Percentiles rank a stretch among this genome's conserved stretches.
Conservation (phyloP, 2,888 invertebrate species). For the Neocrepidodera transversa region DNA sequence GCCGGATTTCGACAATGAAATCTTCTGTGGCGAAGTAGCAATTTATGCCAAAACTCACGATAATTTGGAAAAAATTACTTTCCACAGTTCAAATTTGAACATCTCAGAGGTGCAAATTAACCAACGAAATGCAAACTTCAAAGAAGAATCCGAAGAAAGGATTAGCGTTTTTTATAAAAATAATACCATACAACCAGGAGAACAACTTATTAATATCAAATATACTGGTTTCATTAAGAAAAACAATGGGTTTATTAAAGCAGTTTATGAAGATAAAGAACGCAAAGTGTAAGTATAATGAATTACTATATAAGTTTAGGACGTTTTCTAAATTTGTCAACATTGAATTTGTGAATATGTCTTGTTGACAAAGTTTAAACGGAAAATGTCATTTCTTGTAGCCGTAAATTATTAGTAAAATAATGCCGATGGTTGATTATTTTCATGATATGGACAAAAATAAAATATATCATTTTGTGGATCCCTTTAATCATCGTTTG, state of each 20-base stretch:
- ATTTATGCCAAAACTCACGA: conserved; percentile 39
- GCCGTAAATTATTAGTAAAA: too few relatives aligned
- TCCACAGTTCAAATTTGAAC: conserved; percentile 49
- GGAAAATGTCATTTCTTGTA: too few relatives aligned
- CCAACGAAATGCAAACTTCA: conserved; percentile 38
- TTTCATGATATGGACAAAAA: too few relatives aligned
- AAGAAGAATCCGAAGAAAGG: conserved; percentile 39
- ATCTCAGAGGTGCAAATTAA: conserved; percentile 34
- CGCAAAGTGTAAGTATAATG: conserved; percentile 34
- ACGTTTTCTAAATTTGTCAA: too few relatives aligned
- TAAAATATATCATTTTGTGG: too few relatives aligned
- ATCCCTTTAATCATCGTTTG: too few relatives aligned
- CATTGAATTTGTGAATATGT: too few relatives aligned
- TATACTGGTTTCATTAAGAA: conserved; percentile 71
- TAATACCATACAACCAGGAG: conserved; percentile 48
- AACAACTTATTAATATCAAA: conserved; percentile 66
- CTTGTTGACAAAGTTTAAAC: too few relatives aligned
- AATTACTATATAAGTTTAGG: too few relatives aligned
- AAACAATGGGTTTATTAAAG: conserved; percentile 72
- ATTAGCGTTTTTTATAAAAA: conserved; percentile 37
- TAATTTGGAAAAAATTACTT: conserved; percentile 32
- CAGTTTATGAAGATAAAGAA: conserved; percentile 29
- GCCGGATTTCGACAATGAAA: conserved; percentile 43
- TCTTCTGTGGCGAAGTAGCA: conserved; percentile 45
- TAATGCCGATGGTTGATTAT: too few relatives aligned